Base-by-base conservation (phyloP, 2,113 vertebrate species). In the Hippopotamus amphibius region DNA sequence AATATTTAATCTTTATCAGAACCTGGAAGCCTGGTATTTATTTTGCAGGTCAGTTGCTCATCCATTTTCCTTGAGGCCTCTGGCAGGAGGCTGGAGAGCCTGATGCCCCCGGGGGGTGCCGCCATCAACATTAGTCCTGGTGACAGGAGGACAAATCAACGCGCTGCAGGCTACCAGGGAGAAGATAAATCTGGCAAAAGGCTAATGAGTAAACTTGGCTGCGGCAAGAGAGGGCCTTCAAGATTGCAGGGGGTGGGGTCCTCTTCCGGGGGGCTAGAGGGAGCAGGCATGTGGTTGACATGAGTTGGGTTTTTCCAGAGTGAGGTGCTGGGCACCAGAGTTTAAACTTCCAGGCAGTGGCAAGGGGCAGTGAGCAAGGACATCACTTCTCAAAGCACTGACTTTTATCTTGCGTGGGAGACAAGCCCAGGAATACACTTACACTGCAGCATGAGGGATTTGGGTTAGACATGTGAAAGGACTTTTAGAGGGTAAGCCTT, bases 1-100 rank as follows among this genome's bases (percentile, higher is more conserved):
- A 97, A 98, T 98, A 98, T 98, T 99, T 98, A 98, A 98, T 98
- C 98, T 98, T 96, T 98, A 98, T 98, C 98, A 98, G 98, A 93
- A 98, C 94, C 93, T 22, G 94, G 96, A 98, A 98, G 98, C 97
- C 97, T 97, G 98, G 97, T 98, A 93, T 98, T 98, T 98, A 96
- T 98, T 99, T 98, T 98, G 95, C 91, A 96, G 98, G 98, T 98
- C 98, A 98, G 95, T 96, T 95, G 98, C 97, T 98, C 98, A 98
- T 98, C 97, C 98, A 96, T 98, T 98, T 97, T 94, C 97, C 97
- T 98, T 65, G 97, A 98, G 97, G 98, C 94, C 86, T 97, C 90
- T 98, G 5, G 10, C 97, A 93, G 90, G 88, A 97, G 37, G 19
- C 86, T 97, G 90, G 94, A 66, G 93, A 86, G 88, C 15, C 72